Base-by-base conservation (phyloP, 2,113 vertebrate species). In the Helogale parvula region DNA sequence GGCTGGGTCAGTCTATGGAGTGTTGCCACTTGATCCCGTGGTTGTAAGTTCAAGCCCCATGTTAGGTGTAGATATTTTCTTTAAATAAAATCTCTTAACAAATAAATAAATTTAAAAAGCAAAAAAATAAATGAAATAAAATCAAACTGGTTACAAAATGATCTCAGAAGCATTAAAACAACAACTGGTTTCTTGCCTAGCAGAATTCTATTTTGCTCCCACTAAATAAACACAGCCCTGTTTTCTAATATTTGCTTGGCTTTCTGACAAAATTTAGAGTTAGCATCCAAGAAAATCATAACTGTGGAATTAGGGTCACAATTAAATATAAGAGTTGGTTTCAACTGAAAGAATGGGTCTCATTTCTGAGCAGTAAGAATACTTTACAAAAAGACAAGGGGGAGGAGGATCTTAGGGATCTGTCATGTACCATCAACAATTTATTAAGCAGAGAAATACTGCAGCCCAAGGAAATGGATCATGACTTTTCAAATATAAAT, bases 241-340 rank as follows among this genome's bases (percentile, higher is more conserved):
- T 60, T 69, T 90, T 92, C 47, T 93, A 84, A 72, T 72, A 92
- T 77, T 97, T 90, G 23, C 80, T 76, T 96, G 68, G 71, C 57
- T n/a, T 79, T 96, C 4, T 60, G 63, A 90, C 63, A 84, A 94
- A 89, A 96, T 45, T 83, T 65, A 74, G 3, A 33, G 5, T 52
- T 33, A 52, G 13, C 38, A 33, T 33, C 76, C 35, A 88, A 72
- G 31, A 74, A 97, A 96, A 96, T 45, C 54, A 47, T 41, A 66
- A 90, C 68, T 54, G 57, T 87, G 19, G 69, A 89, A 96, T 33
- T 86, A 79, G 12, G 33, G 12, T 81, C 29, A 81, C 92, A 95
- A 88, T 76, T 91, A 72, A 89, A 90, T 76, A 81, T 68, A 77
- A 45, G 2, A 29, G 2, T 63, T 94, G n/a, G 27, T 25, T 88